phyloP scores from a whole-genome alignment of 2,113 vertebrate genomes.

The Eublepharis macularius region DNA sequence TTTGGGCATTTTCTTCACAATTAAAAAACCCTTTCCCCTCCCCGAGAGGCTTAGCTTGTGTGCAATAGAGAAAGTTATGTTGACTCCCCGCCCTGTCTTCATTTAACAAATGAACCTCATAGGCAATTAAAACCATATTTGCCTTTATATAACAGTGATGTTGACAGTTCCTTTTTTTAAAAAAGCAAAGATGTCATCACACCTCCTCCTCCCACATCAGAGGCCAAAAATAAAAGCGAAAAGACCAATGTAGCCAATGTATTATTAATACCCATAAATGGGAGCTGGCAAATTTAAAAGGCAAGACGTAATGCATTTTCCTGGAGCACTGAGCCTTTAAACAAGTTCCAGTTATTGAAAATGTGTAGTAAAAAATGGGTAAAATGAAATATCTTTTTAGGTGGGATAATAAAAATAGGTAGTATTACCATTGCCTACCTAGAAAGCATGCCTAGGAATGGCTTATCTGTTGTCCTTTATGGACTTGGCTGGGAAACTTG shows the following conservation, averaged over 20 bases:
- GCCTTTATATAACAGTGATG: slow-evolving; percentile 41
- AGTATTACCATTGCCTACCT: slow-evolving; percentile 35
- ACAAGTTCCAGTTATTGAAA: slow-evolving; percentile 68
- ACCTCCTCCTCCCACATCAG: slow-evolving; percentile 11
- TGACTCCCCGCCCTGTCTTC: background rate
- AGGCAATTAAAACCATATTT: background rate
- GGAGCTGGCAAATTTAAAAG: slow-evolving; percentile 55
- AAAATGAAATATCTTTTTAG: slow-evolving; percentile 66
- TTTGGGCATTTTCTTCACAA: slow-evolving; percentile 61
- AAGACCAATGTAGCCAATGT: slow-evolving; percentile 58
- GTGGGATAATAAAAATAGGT: slow-evolving; percentile 53
- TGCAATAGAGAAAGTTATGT: slow-evolving; percentile 33
- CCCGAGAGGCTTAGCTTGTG: slow-evolving; percentile 25
- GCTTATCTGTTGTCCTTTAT: slow-evolving; percentile 41
- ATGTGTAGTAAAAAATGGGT: slow-evolving; percentile 55
- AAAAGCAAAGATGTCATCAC: background rate
- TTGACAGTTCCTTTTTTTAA: slow-evolving; percentile 23
- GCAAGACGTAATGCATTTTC: slow-evolving; percentile 48
- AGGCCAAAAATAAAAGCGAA: slow-evolving; percentile 68
- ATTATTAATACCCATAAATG: slow-evolving; percentile 74
- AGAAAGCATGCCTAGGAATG: background rate
- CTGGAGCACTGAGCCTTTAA: slow-evolving; percentile 65
- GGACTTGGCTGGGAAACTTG: background rate
- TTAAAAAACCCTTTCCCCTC: slow-evolving; percentile 47
- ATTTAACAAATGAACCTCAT: background rate